Base-by-base conservation (phyloP, 2,888 invertebrate species). In the Aspidiotus rigidus region DNA sequence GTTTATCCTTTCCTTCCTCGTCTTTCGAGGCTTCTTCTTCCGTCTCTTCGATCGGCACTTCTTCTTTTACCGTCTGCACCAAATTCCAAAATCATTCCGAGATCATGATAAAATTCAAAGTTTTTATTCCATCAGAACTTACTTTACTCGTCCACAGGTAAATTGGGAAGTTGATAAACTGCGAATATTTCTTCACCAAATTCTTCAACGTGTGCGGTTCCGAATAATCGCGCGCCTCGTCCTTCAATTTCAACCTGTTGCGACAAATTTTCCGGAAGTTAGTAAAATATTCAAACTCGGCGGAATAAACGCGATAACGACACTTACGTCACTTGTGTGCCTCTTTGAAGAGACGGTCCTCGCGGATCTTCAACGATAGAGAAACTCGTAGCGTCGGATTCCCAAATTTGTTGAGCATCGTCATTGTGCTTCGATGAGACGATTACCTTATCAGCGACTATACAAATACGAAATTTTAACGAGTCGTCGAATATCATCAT, bases 91-190 rank as follows among this genome's bases (percentile, higher is more conserved):
- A 28, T 5, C 28, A 28, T 49, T 49, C 2, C 10, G 6, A 11
- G 49, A 49, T 49, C 10, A 3, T 49, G n/a, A 3, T 6, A 13
- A 11, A 49, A 49, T 6, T 49, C n/a, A 2, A 49, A n/a, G n/a
- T 11, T 11, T n/a, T 49, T 49, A n/a, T 11, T 13, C 10, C 6
- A 13, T 49, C 49, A 49, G 6, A 62, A 41, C 62, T 54, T 74
- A 81, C 82, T 77, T 84, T 85, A 76, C 85, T 85, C 59, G 89
- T 85, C 97, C 97, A 99, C 78, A 99, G 80, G 80, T 89, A 89
- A 78, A 99, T 99, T 72, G 94, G 93, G 85, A 99, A 99, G 80
- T 97, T 99, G 79, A 99, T 99, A 81, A 99, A 99, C 82, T 99
- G 98, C 7, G 96, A 96, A 81, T 99, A 99, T 80, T 98, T 99